Evolutionary conservation across 1,140 invertebrate genomes (phyloP).

Genomic region (Limonius californicus): DNA sequence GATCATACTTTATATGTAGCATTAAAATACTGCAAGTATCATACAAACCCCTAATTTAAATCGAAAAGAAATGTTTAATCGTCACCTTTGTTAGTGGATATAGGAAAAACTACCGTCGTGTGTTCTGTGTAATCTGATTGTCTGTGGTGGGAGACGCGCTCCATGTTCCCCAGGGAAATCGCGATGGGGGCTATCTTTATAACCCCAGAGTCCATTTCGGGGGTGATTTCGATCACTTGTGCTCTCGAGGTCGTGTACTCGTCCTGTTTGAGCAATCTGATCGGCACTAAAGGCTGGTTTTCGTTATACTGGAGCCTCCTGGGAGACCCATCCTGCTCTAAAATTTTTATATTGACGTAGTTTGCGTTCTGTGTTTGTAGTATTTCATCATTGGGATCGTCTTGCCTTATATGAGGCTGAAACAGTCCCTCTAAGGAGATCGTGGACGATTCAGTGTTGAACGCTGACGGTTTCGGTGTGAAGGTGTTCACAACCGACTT

Average conservation of each 20-base stretch:
- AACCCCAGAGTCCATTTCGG: conserved; percentile 31
- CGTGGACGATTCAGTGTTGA: conserved; percentile 55
- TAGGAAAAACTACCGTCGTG: no score
- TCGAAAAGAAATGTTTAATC: no score
- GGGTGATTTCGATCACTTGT: conserved; percentile 39
- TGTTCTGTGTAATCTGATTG: no score
- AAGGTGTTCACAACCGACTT: conserved; percentile 40
- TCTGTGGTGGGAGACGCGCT: no score
- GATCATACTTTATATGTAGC: no score
- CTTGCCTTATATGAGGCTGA: conserved; percentile 47
- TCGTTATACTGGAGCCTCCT: conserved; percentile 3
- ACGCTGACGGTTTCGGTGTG: conserved; percentile 36
- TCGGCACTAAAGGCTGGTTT: background rate
- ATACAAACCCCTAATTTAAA: no score
- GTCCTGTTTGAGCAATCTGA: conserved; percentile 21
- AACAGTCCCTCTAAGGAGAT: conserved; percentile 61
- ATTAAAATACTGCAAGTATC: no score
- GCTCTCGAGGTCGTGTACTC: conserved; percentile 38
- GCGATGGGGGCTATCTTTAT: conserved; percentile 44
- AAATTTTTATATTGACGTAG: conserved; percentile 41
- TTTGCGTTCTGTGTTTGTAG: conserved; percentile 38
- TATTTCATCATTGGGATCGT: conserved; percentile 34
- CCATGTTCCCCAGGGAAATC: conserved; percentile 22
- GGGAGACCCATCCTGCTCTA: conserved; percentile 28
- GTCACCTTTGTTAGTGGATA: no score